Base-by-base conservation (phyloP, 53 echinoderm and acorn worm species). In the Mesocentrotus franciscanus region DNA sequence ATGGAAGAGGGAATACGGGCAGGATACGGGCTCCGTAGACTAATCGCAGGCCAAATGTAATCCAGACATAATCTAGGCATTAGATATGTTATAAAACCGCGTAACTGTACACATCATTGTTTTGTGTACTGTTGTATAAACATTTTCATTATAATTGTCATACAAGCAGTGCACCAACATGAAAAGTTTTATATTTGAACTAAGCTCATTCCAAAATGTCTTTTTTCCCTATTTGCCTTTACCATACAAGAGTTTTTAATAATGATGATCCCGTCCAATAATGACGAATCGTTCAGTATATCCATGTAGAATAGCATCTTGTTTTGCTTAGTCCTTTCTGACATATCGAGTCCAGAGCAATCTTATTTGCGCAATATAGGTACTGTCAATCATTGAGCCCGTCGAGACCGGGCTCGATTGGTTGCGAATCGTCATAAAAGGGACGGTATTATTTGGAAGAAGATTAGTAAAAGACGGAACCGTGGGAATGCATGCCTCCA, bases 391-490 rank as follows among this genome's bases (percentile, higher is more conserved):
- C 87, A 87, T 10, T 58, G 14, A 87, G 11, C 59, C 87, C 58
- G 13, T 29, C 12, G 87, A 29, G 87, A 58, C 10, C 22, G 12
- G 20, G 26, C 58, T 87, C 56, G 59, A 87, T 87, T 58, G 87
- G 87, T 87, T 27, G 87, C 10, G 58, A 56, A 20, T 87, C 57
- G 58, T 87, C 87, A 57, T 58, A 1, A 87, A 24, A 56, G 87
- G 58, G 29, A 58, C 4, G n/a, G 59, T 58, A 87, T 87, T 87
- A 58, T 87, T 87, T 87, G 87, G 59, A 87, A 87, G 87, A 87
- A 87, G 87, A 87, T 87, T 87, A 87, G 87, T 56, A 87, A 87
- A 87, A 87, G 85, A 87, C n/a, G 87, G 87, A 58, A 87, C 58
- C 87, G 87, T 87, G 87, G 87, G 56, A 87, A 10, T 58, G 87